phyloP scores from a whole-genome alignment of 2,888 invertebrate genomes.

The Eurytoma californica region DNA sequence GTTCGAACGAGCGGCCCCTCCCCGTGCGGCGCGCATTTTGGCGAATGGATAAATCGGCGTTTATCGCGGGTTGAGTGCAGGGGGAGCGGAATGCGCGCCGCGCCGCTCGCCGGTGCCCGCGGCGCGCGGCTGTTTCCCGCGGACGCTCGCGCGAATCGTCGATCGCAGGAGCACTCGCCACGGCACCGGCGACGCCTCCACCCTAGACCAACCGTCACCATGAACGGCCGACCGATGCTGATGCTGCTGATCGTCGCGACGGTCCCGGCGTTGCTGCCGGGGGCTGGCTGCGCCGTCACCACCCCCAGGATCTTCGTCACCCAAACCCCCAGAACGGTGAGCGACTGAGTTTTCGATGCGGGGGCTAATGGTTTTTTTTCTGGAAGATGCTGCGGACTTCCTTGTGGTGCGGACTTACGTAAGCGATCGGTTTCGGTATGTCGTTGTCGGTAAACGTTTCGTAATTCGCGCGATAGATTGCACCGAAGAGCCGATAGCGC shows the following conservation, averaged over 20 bases:
- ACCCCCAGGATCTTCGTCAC: too few species aligned
- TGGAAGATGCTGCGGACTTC: too few species aligned
- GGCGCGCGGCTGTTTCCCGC: slow-evolving; percentile 60
- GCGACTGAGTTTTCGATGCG: too few species aligned
- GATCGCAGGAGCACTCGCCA: slow-evolving; percentile 36
- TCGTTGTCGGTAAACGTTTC: slow-evolving; percentile 12
- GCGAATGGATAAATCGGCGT: slow-evolving; percentile 60
- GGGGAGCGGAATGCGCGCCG: slow-evolving; percentile 63
- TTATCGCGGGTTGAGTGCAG: slow-evolving; percentile 57
- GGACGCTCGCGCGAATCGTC: slow-evolving; percentile 60
- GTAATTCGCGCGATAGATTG: slow-evolving; percentile 15
- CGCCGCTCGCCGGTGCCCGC: slow-evolving; percentile 67
- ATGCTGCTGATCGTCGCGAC: too few species aligned
- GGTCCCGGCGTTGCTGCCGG: too few species aligned
- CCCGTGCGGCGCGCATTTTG: slow-evolving; percentile 15
- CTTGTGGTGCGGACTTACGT: too few species aligned
- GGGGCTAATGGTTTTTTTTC: background rate
- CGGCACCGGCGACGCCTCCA: too few species aligned
- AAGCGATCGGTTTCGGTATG: background rate
- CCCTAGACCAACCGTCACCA: too few species aligned
- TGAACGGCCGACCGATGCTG: too few species aligned
- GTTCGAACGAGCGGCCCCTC: too few species aligned
- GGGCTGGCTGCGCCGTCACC: too few species aligned
- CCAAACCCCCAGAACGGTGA: too few species aligned
- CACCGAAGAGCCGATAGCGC: background rate